Conservation (phyloP, 2,888 invertebrate species). For the Pterostichus madidus region DNA sequence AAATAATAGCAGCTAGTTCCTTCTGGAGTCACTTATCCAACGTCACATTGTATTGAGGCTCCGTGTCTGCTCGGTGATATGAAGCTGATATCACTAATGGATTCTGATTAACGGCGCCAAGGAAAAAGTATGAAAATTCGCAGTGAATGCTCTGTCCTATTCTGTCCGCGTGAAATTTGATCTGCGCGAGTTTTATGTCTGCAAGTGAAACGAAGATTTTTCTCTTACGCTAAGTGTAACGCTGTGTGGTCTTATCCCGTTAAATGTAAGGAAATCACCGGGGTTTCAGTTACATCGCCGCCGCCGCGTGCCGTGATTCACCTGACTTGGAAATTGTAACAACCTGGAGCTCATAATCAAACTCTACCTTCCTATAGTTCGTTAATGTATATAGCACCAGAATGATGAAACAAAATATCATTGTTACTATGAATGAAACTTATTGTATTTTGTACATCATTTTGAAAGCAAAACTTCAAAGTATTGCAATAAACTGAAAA, state of each 20-base stretch:
- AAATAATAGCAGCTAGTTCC: background rate
- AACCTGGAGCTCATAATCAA: conserved; percentile 17
- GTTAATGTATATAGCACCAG: too few species aligned
- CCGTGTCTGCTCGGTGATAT: background rate
- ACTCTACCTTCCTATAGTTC: background rate
- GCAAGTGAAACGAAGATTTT: conserved; percentile 20
- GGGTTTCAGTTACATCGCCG: conserved; percentile 56
- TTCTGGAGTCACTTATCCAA: conserved; percentile 1
- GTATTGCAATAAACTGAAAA: too few species aligned
- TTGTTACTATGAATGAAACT: too few species aligned
- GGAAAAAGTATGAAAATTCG: conserved; percentile 33
- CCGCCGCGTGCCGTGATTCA: conserved; percentile 50
- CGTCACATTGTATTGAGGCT: conserved; percentile 11
- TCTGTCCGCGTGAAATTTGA: conserved; percentile 27
- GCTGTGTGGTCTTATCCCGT: conserved; percentile 66
- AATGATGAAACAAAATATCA: too few species aligned
- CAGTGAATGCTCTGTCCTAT: conserved; percentile 2
- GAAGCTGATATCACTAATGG: conserved; percentile 29
- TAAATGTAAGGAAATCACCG: conserved; percentile 65
- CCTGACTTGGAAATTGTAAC: conserved; percentile 60
- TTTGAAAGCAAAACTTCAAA: too few species aligned
- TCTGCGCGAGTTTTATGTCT: conserved; percentile 40
- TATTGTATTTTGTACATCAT: too few species aligned
- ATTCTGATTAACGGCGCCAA: background rate
- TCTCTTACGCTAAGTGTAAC: conserved; percentile 54